phyloP scores from a whole-genome alignment of 2,888 invertebrate genomes.

The Hemicrepidius hirtus region DNA sequence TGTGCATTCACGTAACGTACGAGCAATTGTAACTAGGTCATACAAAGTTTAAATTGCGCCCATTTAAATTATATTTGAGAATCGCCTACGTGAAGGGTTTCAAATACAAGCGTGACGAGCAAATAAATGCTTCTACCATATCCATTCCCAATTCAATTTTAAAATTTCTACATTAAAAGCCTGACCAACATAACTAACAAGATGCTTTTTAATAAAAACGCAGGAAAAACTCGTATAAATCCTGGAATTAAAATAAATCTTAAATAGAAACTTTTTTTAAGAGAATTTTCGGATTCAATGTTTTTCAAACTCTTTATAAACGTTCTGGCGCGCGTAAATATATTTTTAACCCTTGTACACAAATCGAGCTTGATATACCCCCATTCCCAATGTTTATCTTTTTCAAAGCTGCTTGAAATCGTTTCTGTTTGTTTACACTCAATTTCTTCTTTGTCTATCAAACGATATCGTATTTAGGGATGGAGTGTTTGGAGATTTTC shows the following conservation, averaged over 20 bases:
- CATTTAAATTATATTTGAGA: slow-evolving; percentile 19
- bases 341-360: background rate
- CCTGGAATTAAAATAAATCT: too few species aligned
- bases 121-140: slow-evolving; percentile 16
- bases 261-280: too few species aligned
- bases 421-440: slow-evolving; percentile 21
- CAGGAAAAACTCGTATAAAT: background rate
- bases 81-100: slow-evolving; percentile 17
- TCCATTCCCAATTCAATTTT: slow-evolving; percentile 1
- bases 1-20: background rate
- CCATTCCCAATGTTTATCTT: slow-evolving; percentile 11
- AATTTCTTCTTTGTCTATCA: slow-evolving; percentile 22
- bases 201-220: background rate
- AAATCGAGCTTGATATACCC: slow-evolving; percentile 5
- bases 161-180: slow-evolving; percentile 9
- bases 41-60: slow-evolving; percentile 12
- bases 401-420: slow-evolving; percentile 15
- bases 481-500: slow-evolving; percentile 7
- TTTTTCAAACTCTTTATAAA: too few species aligned
- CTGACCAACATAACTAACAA: slow-evolving; percentile 2
- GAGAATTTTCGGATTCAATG: too few species aligned
- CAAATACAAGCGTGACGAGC: slow-evolving; percentile 24
- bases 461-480: slow-evolving; percentile 7
- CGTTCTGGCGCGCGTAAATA: too few species aligned
- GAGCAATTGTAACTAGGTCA: slow-evolving; percentile 7